These are phyloP conservation scores for Protonemura montana DNA, from an alignment of 2,888 invertebrate genomes.

Conservation along the genomic window DNA sequence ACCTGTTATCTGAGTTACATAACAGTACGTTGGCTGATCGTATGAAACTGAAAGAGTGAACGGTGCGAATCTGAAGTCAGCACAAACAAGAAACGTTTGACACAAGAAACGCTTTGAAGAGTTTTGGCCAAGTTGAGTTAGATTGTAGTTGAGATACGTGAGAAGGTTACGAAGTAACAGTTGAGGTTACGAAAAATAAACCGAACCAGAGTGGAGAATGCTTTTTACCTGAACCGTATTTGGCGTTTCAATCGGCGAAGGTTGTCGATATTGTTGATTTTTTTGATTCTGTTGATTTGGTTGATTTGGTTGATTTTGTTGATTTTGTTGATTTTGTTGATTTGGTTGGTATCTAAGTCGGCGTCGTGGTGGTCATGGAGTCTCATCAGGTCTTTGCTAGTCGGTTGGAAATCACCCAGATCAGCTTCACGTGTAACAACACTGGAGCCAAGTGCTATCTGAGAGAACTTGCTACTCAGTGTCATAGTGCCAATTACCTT, in stretches of 20 bases:
- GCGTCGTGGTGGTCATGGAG: conserved; percentile 41
- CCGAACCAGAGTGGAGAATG: not conserved
- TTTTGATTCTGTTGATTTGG: not conserved
- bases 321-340: conserved; percentile 46
- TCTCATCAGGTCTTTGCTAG: conserved; percentile 49
- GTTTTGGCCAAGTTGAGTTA: not conserved
- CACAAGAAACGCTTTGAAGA: too few relatives aligned
- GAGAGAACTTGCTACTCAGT: too few relatives aligned
- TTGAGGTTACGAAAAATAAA: not conserved
- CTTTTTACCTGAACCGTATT: conserved; percentile 13
- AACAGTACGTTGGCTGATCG: too few relatives aligned
- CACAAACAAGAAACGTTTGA: too few relatives aligned
- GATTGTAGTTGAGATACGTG: not conserved
- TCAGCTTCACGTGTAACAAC: not conserved
- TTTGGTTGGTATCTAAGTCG: conserved; percentile 49
- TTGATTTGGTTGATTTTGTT: conserved; percentile 49
- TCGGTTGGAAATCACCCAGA: conserved; percentile 44
- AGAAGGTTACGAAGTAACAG: not conserved
- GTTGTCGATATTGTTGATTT: not conserved
- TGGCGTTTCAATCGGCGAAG: not conserved
- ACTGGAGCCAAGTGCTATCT: too few relatives aligned
- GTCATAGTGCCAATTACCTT: too few relatives aligned
- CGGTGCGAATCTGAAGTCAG: too few relatives aligned
- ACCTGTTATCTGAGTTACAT: too few relatives aligned
- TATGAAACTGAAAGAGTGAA: too few relatives aligned